Evolutionary conservation across 23 tunicate species (phyloP).

Genomic region (Ascidia mentula): DNA sequence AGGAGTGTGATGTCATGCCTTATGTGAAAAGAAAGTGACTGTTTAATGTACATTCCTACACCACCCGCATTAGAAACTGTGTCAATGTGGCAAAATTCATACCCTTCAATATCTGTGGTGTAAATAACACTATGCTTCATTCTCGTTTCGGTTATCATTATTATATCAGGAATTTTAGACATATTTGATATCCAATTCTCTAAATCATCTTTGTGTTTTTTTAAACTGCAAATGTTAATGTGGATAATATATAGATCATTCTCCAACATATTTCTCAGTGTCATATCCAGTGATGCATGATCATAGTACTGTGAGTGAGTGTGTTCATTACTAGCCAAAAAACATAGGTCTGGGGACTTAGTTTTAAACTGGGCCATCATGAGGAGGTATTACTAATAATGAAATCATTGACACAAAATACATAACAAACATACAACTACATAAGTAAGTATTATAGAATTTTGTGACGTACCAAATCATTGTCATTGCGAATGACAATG

Average conservation of each 20-base stretch:
- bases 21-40: neutral
- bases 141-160: neutral
- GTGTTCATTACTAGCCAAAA: neutral
- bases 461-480: neutral
- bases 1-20: neutral
- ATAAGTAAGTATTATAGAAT: neutral
- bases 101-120: neutral
- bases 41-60: conserved; percentile 22
- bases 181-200: neutral
- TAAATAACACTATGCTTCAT: neutral
- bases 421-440: neutral
- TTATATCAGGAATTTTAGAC: conserved; percentile 6
- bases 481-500: neutral
- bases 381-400: no score
- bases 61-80: conserved; percentile 1
- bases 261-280: neutral
- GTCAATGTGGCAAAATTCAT: conserved; percentile 1
- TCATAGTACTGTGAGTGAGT: neutral
- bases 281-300: neutral
- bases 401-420: neutral
- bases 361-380: no score
- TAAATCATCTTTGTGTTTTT: neutral
- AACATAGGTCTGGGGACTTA: no score
- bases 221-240: conserved; percentile 14
- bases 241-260: conserved; percentile 20